Conservation (phyloP, 2,113 vertebrate genomes). For the Rattus rattus region DNA sequence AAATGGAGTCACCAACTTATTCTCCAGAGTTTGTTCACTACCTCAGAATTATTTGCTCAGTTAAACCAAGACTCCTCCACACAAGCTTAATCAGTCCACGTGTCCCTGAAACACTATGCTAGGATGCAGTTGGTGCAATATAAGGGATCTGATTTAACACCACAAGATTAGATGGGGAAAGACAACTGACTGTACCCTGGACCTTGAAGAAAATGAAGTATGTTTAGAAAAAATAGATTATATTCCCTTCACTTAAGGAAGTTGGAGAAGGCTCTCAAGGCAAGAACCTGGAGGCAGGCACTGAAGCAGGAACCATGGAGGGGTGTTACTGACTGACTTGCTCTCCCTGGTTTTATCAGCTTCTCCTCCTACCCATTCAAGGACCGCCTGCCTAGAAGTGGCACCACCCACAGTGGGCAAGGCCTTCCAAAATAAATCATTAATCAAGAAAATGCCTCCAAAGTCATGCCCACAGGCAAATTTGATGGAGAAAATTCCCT, state of each 20-base stretch:
- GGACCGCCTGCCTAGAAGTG: too few relatives aligned
- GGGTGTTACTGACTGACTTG: background rate
- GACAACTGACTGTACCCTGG: background rate
- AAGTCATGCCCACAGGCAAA: too few relatives aligned
- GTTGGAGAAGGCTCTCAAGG: background rate
- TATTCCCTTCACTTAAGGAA: background rate
- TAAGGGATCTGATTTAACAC: background rate
- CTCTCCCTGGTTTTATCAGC: background rate
- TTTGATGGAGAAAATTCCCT: background rate
- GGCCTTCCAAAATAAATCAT: background rate
- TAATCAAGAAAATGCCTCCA: background rate
- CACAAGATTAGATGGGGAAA: conserved; percentile 1
- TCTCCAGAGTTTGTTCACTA: background rate
- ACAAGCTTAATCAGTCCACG: background rate
- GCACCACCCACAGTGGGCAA: background rate
- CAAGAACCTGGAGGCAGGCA: background rate
- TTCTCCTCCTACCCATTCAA: background rate
- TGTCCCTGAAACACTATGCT: conserved; percentile 1
- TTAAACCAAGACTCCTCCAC: background rate
- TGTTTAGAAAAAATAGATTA: background rate
- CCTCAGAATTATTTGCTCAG: background rate
- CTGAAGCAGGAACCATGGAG: background rate
- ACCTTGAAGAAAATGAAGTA: conserved; percentile 7
- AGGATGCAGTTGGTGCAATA: background rate
- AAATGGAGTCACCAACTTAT: background rate